Evolutionary conservation across 1,140 invertebrate genomes (phyloP).

Genomic region (Megalonaias nervosa): DNA sequence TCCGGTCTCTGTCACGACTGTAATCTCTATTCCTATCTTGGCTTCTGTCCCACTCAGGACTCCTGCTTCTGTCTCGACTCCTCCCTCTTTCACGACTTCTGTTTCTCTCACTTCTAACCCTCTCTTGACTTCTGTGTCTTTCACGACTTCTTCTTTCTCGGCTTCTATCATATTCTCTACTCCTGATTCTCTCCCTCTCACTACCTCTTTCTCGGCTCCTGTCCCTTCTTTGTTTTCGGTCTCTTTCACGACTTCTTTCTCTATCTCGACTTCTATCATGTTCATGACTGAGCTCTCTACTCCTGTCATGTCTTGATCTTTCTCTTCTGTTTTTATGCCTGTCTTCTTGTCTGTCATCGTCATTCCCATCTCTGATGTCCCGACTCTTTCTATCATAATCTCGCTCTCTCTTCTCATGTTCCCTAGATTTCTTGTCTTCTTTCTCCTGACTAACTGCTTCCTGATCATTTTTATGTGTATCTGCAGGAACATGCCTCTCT

Average conservation of each 20-base stretch:
- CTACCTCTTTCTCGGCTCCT: slow-evolving; percentile 29
- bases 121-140: slow-evolving; percentile 19
- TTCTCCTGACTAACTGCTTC: slow-evolving; percentile 8
- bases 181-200: slow-evolving; percentile 2
- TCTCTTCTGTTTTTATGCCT: slow-evolving; percentile 9
- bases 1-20: slow-evolving; percentile 2
- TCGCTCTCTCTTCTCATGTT: slow-evolving; percentile 18
- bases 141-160: slow-evolving; percentile 17
- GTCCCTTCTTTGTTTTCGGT: slow-evolving; percentile 25
- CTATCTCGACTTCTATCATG: slow-evolving; percentile 34
- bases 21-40: background rate
- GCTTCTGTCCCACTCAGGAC: slow-evolving; percentile 31
- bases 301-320: background rate
- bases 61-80: slow-evolving; percentile 32
- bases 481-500: slow-evolving; percentile 12
- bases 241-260: slow-evolving; percentile 25
- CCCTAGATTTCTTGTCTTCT: background rate
- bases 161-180: slow-evolving; percentile 16
- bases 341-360: slow-evolving; percentile 20
- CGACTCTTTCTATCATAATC: slow-evolving; percentile 18
- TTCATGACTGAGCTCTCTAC: slow-evolving; percentile 37
- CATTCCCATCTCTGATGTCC: slow-evolving; percentile 19
- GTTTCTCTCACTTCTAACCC: slow-evolving; percentile 10
- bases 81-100: slow-evolving; percentile 31
- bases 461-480: slow-evolving; percentile 30